Base-by-base conservation (phyloP, 2,888 invertebrate genomes). In the Lacanobia wlatinum region DNA sequence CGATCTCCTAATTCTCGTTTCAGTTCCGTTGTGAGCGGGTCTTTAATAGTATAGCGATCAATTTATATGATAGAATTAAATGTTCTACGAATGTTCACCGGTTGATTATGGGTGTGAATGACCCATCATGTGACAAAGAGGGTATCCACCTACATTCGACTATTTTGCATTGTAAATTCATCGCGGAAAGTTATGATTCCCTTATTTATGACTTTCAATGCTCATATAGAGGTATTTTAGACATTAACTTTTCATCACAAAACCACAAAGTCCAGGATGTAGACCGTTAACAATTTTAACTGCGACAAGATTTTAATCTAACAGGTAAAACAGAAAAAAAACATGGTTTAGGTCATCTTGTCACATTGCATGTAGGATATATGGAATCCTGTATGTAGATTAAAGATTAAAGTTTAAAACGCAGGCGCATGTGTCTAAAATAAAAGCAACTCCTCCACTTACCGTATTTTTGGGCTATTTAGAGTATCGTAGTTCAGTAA, bases 201-300 rank as follows among this genome's bases (percentile, higher is more conserved):
- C 84, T 87, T 90, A 90, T 91, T 91, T 90, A 92, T 87, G 85
- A 77, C 52, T 70, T 71, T 76, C 55, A 71, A 80, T 75, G 68
- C 52, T 58, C 64, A 76, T 81, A 76, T 53, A 78, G 59, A 64
- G 66, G 71, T 72, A 60, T 76, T 76, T 78, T 52, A 55, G 77
- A 48, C 64, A 70, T 76, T 58, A 64, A 69, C 48, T 77, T 79
- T 40, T 50, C 72, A 75, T 70, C 58, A 23, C 9, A 40, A 60
- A 86, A 82, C 79, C 78, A 72, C 79, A 70, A 80, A 73, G 84
- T 88, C 83, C 87, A 78, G 89, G 87, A 88, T 87, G 85, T 85
- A 82, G 69, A 73, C 73, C 81, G 88, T 77, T 80, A 84, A 75
- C 80, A 83, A 75, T 81, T 82, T 80, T 74, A 64, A 66, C 63